phyloP scores from a whole-genome alignment of 2,113 vertebrate species.

The Cacatua alba region DNA sequence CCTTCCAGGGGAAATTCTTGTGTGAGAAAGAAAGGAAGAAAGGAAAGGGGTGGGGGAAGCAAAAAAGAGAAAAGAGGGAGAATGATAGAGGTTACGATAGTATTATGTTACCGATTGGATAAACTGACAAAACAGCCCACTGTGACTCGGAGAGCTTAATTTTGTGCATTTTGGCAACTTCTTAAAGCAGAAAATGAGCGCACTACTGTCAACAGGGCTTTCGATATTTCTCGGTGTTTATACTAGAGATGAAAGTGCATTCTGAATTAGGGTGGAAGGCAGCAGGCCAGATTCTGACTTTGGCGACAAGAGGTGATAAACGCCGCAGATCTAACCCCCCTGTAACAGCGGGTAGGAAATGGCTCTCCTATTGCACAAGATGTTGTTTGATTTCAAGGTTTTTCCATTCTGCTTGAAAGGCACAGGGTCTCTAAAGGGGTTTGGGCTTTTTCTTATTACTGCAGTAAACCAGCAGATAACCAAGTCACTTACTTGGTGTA shows the following conservation, averaged over 20 bases:
- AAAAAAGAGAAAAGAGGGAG: neutral
- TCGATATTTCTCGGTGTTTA: conserved; percentile 69
- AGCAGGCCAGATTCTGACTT: conserved; percentile 33
- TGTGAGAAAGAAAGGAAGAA: neutral
- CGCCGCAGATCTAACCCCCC: neutral
- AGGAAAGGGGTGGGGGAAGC: neutral
- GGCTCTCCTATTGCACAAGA: conserved; percentile 17
- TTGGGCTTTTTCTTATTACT: neutral
- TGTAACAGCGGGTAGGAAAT: neutral
- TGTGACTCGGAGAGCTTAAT: conserved; percentile 61
- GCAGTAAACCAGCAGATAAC: neutral
- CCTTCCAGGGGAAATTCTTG: conserved; percentile 30
- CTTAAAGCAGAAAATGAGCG: conserved; percentile 67
- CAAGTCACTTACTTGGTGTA: neutral
- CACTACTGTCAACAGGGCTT: conserved; percentile 61
- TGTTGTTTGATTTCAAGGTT: neutral
- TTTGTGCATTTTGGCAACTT: conserved; percentile 73
- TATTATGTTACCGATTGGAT: conserved; percentile 69
- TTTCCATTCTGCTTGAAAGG: neutral
- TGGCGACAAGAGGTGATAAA: conserved; percentile 64
- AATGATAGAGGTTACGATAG: conserved; percentile 49
- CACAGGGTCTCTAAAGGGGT: neutral
- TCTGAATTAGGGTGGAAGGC: conserved; percentile 61
- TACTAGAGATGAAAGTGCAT: conserved; percentile 69
- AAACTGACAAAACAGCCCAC: conserved; percentile 69